phyloP scores from a whole-genome alignment of 1,140 invertebrate genomes.

The Brachionus plicatilis region DNA sequence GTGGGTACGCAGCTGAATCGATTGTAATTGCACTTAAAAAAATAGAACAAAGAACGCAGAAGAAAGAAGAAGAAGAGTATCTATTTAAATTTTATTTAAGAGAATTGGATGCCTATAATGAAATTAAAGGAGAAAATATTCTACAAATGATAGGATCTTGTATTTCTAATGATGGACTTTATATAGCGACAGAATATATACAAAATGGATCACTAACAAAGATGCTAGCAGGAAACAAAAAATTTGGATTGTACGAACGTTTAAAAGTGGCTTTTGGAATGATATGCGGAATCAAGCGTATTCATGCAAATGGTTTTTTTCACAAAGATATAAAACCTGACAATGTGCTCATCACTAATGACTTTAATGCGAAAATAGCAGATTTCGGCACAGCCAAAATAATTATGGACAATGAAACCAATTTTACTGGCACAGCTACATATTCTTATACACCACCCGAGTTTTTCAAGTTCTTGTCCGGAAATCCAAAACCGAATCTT shows the following conservation, averaged over 20 bases:
- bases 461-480: neutral
- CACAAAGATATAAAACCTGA: slow-evolving; percentile 1
- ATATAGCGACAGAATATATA: neutral
- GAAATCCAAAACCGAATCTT: neutral
- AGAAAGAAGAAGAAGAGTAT: too few relatives aligned
- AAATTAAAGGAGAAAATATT: neutral
- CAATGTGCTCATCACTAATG: neutral
- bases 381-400: neutral
- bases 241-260: neutral
- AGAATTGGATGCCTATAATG: neutral
- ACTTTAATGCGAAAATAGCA: neutral
- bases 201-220: neutral
- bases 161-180: neutral
- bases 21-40: neutral
- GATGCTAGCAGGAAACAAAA: neutral
- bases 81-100: neutral
- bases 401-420: neutral
- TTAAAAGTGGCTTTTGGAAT: neutral
- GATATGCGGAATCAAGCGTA: too few relatives aligned
- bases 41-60: neutral
- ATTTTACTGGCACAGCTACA: neutral
- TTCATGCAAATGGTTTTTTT: neutral
- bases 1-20: too few relatives aligned
- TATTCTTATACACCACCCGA: neutral
- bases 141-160: neutral